Evolutionary conservation across 2,888 invertebrate species (phyloP).

Genomic region (Ormyrus rosae): DNA sequence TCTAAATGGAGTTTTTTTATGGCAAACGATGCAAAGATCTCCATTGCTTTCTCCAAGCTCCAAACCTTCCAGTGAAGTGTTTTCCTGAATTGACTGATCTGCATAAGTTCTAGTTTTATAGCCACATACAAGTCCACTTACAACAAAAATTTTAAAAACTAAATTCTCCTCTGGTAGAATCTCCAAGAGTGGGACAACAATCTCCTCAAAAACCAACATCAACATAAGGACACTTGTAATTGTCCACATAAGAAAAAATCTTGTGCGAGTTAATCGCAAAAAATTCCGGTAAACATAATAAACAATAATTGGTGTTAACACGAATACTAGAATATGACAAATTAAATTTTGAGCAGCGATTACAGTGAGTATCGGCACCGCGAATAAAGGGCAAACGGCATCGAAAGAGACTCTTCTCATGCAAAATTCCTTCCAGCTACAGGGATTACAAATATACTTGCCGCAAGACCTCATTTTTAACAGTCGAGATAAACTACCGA

Average conservation of each 20-base stretch:
- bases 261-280: slow-evolving; percentile 77
- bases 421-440: slow-evolving; percentile 67
- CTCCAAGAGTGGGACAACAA: slow-evolving; percentile 84
- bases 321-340: slow-evolving; percentile 69
- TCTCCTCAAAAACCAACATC: slow-evolving; percentile 83
- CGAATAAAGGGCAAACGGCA: slow-evolving; percentile 71
- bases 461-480: slow-evolving; percentile 66
- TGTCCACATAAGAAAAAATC: slow-evolving; percentile 87
- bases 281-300: slow-evolving; percentile 73
- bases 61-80: slow-evolving; percentile 63
- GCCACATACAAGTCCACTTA: slow-evolving; percentile 75
- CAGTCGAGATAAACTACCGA: neutral
- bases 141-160: slow-evolving; percentile 77
- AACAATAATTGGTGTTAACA: slow-evolving; percentile 69
- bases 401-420: slow-evolving; percentile 73
- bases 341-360: slow-evolving; percentile 71
- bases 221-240: slow-evolving; percentile 82
- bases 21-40: slow-evolving; percentile 80
- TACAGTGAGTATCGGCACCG: slow-evolving; percentile 69
- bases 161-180: slow-evolving; percentile 83
- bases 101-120: slow-evolving; percentile 71
- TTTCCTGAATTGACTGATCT: slow-evolving; percentile 65
- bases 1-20: slow-evolving; percentile 81
- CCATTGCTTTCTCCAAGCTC: slow-evolving; percentile 70
- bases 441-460: slow-evolving; percentile 64